phyloP scores from a whole-genome alignment of 2,888 invertebrate genomes.

The Lepidocyrtoides sp. region DNA sequence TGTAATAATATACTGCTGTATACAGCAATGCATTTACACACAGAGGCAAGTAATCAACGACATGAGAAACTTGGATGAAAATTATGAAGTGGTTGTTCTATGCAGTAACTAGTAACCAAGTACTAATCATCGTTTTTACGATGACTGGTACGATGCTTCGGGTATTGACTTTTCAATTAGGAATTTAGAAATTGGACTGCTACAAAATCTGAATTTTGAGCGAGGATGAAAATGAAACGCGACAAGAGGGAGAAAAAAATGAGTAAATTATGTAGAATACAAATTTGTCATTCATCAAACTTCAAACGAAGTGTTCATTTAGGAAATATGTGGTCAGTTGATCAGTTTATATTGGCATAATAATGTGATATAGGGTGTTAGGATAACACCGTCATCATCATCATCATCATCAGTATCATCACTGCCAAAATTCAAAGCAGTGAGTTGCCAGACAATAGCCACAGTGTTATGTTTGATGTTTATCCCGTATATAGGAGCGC shows the following conservation, averaged over 20 bases:
- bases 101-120: no score
- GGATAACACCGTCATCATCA: not conserved
- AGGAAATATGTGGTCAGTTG: not conserved
- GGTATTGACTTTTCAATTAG: slow-evolving; percentile 61
- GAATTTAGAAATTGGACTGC: slow-evolving; percentile 57
- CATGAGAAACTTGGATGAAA: no score
- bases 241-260: not conserved
- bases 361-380: not conserved
- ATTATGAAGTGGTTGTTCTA: no score
- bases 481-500: slow-evolving; percentile 33
- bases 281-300: slow-evolving; percentile 53
- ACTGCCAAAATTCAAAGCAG: not conserved
- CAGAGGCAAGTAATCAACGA: no score
- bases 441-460: not conserved
- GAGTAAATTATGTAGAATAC: not conserved
- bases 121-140: slow-evolving; percentile 27
- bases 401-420: not conserved
- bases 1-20: no score
- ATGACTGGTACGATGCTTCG: no score
- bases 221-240: not conserved
- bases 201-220: slow-evolving; percentile 37
- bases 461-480: not conserved
- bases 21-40: no score
- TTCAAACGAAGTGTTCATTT: slow-evolving; percentile 16
- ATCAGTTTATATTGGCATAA: not conserved